A percentile compares a stretch with the other conserved stretches of the same genome.
Evolutionary conservation across 2,888 invertebrate species (phyloP).

Genomic region (Vesta saturnalis): DNA sequence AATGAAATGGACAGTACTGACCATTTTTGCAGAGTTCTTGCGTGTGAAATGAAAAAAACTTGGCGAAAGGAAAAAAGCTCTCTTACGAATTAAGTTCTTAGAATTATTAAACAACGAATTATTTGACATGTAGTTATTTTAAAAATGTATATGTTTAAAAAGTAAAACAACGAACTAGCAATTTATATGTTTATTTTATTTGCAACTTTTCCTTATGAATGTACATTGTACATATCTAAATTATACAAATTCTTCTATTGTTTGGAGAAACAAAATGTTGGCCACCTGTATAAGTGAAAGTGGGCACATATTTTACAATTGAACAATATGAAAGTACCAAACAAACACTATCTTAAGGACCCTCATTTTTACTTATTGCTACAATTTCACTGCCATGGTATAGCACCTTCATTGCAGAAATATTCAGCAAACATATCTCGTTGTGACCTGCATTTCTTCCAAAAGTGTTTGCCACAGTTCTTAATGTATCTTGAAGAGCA

Average conservation of each 20-base stretch:
- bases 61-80: not conserved
- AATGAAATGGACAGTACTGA: not conserved
- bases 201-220: not conserved
- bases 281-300: no score
- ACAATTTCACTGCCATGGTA: constrained; percentile 6
- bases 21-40: not conserved
- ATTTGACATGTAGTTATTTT: not conserved
- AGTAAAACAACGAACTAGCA: not conserved
- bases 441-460: constrained; percentile 7
- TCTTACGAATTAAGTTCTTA: not conserved
- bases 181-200: not conserved
- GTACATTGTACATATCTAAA: not conserved
- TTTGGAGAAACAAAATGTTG: not conserved
- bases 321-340: no score
- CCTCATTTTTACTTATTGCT: not conserved
- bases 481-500: not conserved
- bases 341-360: no score
- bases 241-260: no score
- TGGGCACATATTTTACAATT: no score
- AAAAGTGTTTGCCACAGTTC: constrained; percentile 8
- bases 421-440: constrained; percentile 6
- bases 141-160: not conserved
- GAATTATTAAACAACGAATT: not conserved
- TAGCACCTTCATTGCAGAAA: constrained; percentile 9
- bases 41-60: not conserved